Conservation (phyloP, 2,113 vertebrate genomes). For the Bettongia penicillata region DNA sequence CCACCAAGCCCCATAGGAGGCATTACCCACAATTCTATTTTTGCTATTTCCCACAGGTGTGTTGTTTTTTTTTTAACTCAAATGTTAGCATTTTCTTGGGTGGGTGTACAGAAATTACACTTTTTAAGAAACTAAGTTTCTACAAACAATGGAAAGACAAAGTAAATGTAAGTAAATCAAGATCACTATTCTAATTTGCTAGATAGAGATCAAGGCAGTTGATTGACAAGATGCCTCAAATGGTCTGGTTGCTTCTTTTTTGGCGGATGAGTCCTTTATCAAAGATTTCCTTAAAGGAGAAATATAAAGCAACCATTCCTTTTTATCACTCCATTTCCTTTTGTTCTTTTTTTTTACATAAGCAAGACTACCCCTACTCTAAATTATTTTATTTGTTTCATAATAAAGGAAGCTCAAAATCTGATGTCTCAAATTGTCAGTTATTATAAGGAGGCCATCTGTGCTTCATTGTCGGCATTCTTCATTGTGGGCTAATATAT, state of each 20-base stretch:
- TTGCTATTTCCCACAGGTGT: conserved; percentile 43
- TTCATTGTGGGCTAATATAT: conserved; percentile 59
- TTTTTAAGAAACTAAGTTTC: conserved; percentile 8
- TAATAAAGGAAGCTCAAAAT: conserved; percentile 54
- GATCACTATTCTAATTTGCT: conserved; percentile 8
- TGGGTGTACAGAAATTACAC: conserved; percentile 25
- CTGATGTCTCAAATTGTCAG: conserved; percentile 62
- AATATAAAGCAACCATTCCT: conserved; percentile 19
- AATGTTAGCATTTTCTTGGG: conserved; percentile 47
- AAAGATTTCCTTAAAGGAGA: conserved; percentile 32
- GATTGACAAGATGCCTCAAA: not conserved
- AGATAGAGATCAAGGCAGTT: not conserved
- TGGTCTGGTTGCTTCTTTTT: too few relatives aligned
- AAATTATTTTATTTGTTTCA: conserved; percentile 60
- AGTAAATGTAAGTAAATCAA: conserved; percentile 29
- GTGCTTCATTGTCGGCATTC: conserved; percentile 50
- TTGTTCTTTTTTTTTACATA: conserved; percentile 47
- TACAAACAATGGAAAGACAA: conserved; percentile 17
- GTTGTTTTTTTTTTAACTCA: conserved; percentile 19
- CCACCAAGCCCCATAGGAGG: conserved; percentile 22
- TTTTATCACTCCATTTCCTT: conserved; percentile 18
- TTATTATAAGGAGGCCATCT: conserved; percentile 68
- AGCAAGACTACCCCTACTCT: conserved; percentile 26
- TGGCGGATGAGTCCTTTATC: not conserved
- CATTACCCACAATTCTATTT: conserved; percentile 18